Conservation (phyloP, 2,888 invertebrate species). For the Phaedon cochleariae region DNA sequence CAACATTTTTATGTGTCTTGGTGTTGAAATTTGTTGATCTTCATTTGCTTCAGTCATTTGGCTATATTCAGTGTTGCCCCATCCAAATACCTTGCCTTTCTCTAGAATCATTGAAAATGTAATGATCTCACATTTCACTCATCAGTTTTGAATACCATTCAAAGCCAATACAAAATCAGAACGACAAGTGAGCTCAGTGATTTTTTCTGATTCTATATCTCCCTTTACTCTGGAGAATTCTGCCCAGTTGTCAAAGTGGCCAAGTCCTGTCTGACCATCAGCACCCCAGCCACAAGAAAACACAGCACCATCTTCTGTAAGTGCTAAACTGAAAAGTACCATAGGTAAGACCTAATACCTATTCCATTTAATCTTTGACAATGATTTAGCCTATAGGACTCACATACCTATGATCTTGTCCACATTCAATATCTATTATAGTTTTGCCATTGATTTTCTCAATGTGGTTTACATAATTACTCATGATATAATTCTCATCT, state of each 20-base stretch:
- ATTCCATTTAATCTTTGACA: constrained; percentile 5
- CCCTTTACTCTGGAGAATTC: constrained; percentile 74
- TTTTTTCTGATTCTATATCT: constrained; percentile 82
- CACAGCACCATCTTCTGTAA: constrained; percentile 82
- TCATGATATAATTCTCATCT: constrained; percentile 77
- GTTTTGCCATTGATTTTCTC: constrained; percentile 69
- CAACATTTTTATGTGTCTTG: constrained; percentile 72
- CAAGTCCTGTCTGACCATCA: constrained; percentile 93
- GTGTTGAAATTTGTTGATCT: constrained; percentile 77
- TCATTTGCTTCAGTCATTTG: constrained; percentile 72
- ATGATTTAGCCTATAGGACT: too few species aligned
- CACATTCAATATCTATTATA: constrained; percentile 78
- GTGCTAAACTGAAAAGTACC: constrained; percentile 69
- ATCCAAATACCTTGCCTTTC: constrained; percentile 91
- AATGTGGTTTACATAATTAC: constrained; percentile 74
- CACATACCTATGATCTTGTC: constrained; percentile 91
- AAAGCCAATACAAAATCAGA: constrained; percentile 91
- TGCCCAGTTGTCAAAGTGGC: constrained; percentile 70
- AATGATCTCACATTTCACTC: neutral
- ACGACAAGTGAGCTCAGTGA: constrained; percentile 80
- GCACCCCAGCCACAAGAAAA: constrained; percentile 93
- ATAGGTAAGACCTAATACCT: too few species aligned
- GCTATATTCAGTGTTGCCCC: constrained; percentile 96
- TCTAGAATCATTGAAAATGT: constrained; percentile 63
- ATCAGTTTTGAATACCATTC: constrained; percentile 68